Base-by-base conservation (phyloP, 2,888 invertebrate species). In the Hyles lineata region DNA sequence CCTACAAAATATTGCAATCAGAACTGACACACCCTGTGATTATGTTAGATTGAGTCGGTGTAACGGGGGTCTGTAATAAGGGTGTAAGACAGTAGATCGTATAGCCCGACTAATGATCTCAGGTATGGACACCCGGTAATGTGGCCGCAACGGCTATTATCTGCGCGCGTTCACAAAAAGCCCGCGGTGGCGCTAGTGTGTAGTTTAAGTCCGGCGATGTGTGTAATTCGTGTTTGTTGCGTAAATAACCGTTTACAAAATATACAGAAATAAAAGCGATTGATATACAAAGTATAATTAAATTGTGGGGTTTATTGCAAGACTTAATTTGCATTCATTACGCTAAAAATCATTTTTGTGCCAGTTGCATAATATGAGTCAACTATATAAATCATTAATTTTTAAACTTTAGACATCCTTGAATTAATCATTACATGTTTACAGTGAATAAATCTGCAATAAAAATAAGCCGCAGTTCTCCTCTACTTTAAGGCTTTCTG, bases 31-130 rank as follows among this genome's bases (percentile, higher is more conserved):
- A 70, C 63, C 62, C 72, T 23, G 63, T 72, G 52, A 72, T 72
- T 67, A 72, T 59, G 35, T 7, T 35, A 29, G 67, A 72, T 72
- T 67, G 60, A 74, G 70, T 32, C 29, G 59, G 43, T 29, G 70
- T 79, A 79, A 80, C 79, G 80, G 82, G 72, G 71, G 72, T 76
- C 74, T 67, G 71, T 83, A 82, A 79, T 82, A 76, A 74, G 74
- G 72, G 77, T 76, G 79, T 74, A 62, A 78, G 75, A 74, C 79
- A 77, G 76, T 78, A 71, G 73, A 75, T 19, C 55, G 55, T 55
- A 55, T n/a, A 55, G 61, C 67, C 43, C 52, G 61, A 55, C 78
- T 83, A 82, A 83, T 82, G 80, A 82, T 75, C 75, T 75, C 71
- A 74, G 75, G 62, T 63, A 77, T 73, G 25, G 74, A 72, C 75